Percentiles rank a stretch among this genome's conserved stretches.
Conservation (phyloP, 2,797 vertebrate genomes). For the Phyllotis vaccarum region DNA sequence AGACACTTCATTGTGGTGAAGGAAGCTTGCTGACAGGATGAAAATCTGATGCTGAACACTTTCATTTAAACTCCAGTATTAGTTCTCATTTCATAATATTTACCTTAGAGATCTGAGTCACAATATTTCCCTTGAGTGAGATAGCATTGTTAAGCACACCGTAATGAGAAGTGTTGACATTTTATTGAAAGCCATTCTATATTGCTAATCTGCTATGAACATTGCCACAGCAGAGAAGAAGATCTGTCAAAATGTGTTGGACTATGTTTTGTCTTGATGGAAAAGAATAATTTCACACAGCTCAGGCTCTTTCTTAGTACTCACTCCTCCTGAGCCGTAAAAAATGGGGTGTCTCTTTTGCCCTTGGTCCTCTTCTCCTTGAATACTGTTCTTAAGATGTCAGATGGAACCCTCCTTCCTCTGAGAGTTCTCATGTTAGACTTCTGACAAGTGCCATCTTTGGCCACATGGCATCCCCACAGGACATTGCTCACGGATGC, state of each 20-base stretch:
- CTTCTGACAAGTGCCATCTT: neutral
- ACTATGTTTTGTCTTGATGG: slow-evolving; percentile 80
- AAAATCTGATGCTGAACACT: slow-evolving; percentile 28
- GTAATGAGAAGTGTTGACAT: slow-evolving; percentile 77
- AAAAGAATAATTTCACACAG: slow-evolving; percentile 71
- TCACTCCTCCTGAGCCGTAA: slow-evolving; percentile 72
- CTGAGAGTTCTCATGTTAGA: neutral
- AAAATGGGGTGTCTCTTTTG: neutral
- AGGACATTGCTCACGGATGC: neutral
- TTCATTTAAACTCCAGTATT: slow-evolving; percentile 60
- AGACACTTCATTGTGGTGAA: slow-evolving; percentile 70
- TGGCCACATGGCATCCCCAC: neutral
- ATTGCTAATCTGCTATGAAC: slow-evolving; percentile 82
- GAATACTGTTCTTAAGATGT: neutral
- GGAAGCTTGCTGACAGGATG: slow-evolving; percentile 78
- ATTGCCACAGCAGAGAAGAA: slow-evolving; percentile 70
- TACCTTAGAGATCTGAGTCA: slow-evolving; percentile 77
- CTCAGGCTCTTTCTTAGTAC: slow-evolving; percentile 80
- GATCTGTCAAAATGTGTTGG: slow-evolving; percentile 82
- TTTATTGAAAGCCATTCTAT: slow-evolving; percentile 80
- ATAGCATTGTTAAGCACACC: slow-evolving; percentile 76
- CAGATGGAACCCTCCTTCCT: neutral
- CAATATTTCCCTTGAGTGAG: slow-evolving; percentile 76
- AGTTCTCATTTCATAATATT: slow-evolving; percentile 74
- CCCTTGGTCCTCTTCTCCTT: neutral